Base-by-base conservation (phyloP, 2,113 vertebrate genomes). In the Rhodinocichla rosea region DNA sequence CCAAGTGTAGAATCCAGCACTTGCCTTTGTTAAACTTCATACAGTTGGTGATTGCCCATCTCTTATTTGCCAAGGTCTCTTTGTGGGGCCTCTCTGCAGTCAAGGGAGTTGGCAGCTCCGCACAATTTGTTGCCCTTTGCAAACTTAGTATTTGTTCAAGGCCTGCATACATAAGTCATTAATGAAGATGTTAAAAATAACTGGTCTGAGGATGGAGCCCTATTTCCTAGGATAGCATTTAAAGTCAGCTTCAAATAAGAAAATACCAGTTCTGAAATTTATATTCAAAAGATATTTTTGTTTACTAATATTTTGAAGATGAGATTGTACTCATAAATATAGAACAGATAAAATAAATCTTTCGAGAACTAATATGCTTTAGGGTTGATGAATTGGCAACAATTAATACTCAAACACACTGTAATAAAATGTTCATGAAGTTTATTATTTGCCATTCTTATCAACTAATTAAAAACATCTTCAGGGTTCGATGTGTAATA, bases 401-500 rank as follows among this genome's bases (percentile, higher is more conserved):
- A 97, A 97, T 97, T 97, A 97, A 96, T 97, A 96, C 86, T 90
- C 81, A 91, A 49, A 84, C n/a, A 81, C 59, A 82, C 20, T 83
- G 45, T 94, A 97, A 97, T 96, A 94, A 98, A 97, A 95, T 95
- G 85, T 97, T 97, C 87, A 85, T 95, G 87, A 97, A 95, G 76
- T 97, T 96, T 97, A 94, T 96, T 95, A 89, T 97, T 98, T 97
- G 76, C 92, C 69, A 82, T 92, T 96, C 94, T 96, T 96, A 97
- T 95, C 93, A 97, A 87, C 94, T 97, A 97, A 97, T 97, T 97
- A 97, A 96, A 98, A 97, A 97, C 86, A 95, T 96, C 96, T 97
- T 96, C 96, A 96, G 96, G 94, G 95, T 90, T 30, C 33, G 57
- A 92, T 95, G 87, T 95, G 83, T 92, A 97, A 96, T 97, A 96